phyloP scores from a whole-genome alignment of 2,113 vertebrate species.

The Tragulus kanchil region DNA sequence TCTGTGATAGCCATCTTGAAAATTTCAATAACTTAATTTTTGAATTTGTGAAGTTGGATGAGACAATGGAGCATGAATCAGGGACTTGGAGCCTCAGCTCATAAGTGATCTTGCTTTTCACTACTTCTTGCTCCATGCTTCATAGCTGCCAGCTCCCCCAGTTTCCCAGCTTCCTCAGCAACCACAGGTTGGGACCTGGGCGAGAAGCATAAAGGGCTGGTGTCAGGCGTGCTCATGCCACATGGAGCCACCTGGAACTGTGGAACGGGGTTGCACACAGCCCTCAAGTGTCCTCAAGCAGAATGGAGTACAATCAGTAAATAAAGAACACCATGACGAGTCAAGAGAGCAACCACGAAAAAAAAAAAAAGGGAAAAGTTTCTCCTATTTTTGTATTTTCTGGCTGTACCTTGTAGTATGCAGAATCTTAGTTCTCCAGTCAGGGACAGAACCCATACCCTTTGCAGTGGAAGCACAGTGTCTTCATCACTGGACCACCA shows the following conservation, averaged over 20 bases:
- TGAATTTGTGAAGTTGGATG: background rate
- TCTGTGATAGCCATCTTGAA: background rate
- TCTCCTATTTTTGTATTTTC: background rate
- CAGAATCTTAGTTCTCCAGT: background rate
- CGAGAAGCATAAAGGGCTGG: background rate
- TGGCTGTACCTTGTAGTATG: background rate
- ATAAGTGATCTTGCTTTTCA: background rate
- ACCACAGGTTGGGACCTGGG: background rate
- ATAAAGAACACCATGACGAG: background rate
- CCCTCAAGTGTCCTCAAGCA: background rate
- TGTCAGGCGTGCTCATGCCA: too few relatives aligned
- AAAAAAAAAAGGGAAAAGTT: background rate
- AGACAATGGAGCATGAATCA: background rate
- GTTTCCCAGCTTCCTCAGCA: background rate
- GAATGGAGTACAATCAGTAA: background rate
- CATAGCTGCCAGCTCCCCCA: background rate
- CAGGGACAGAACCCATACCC: background rate
- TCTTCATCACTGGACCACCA: background rate
- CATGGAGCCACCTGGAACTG: background rate
- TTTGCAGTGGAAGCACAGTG: background rate
- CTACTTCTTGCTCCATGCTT: background rate
- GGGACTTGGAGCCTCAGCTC: background rate
- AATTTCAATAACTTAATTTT: background rate
- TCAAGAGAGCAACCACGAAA: background rate
- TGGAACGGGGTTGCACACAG: background rate